Evolutionary conservation across 2,888 invertebrate genomes (phyloP).

Genomic region (Tricholauxania praeusta): DNA sequence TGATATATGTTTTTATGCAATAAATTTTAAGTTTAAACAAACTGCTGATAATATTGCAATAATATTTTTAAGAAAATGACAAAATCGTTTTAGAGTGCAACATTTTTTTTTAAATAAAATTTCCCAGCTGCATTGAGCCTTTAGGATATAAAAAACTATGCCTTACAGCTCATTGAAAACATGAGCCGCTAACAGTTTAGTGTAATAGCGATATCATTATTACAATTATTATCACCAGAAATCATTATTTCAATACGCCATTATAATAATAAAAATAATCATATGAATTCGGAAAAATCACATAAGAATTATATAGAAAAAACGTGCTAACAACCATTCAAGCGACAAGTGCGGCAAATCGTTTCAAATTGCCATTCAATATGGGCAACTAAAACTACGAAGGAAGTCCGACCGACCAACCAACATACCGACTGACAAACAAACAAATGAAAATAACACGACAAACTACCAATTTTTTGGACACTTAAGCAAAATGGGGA

Average conservation of each 20-base stretch:
- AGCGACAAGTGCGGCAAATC: constrained; percentile 31
- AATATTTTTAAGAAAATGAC: no score
- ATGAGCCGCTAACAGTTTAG: neutral
- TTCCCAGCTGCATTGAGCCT: neutral
- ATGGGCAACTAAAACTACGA: constrained; percentile 13
- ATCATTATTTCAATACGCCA: constrained; percentile 2
- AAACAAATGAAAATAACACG: constrained; percentile 46
- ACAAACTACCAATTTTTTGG: constrained; percentile 32
- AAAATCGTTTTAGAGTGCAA: no score
- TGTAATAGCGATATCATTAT: neutral
- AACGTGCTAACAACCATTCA: constrained; percentile 30
- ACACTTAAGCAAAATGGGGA: constrained; percentile 17
- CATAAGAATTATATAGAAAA: constrained; percentile 22
- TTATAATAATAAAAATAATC: constrained; percentile 20
- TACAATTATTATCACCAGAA: constrained; percentile 16
- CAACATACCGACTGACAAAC: constrained; percentile 51
- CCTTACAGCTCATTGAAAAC: neutral
- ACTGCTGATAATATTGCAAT: neutral
- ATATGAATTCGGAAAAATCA: constrained; percentile 10
- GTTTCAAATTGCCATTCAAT: constrained; percentile 32
- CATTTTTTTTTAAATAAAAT: neutral
- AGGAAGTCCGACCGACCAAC: constrained; percentile 5
- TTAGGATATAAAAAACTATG: neutral
- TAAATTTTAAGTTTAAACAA: neutral
- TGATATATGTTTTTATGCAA: neutral